A percentile compares a stretch with the other conserved stretches of the same genome.
These are phyloP conservation scores for Heliconius aoede DNA, from an alignment of 2,888 invertebrate genomes.

Conservation along the genomic window DNA sequence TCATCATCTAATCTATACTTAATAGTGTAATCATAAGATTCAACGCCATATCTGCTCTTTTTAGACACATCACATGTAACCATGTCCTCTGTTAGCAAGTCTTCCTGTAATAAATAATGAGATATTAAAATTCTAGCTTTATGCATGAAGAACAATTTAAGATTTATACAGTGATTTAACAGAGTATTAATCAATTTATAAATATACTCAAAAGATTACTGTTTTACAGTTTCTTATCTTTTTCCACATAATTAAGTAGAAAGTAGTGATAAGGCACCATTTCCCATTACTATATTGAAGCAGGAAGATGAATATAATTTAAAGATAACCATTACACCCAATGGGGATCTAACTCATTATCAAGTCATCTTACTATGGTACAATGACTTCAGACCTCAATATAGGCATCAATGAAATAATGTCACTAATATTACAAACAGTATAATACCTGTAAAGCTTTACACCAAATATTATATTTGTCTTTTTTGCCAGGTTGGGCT, in stretches of 20 bases:
- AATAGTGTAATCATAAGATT: constrained; percentile 89
- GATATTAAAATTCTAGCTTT: background rate
- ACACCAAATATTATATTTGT: constrained; percentile 92
- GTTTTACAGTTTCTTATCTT: too few relatives aligned
- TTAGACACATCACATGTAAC: constrained; percentile 90
- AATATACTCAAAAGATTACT: too few relatives aligned
- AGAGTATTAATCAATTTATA: too few relatives aligned
- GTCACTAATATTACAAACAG: background rate
- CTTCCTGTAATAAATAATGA: constrained; percentile 85
- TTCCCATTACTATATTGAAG: too few relatives aligned
- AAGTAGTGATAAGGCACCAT: too few relatives aligned
- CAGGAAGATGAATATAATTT: too few relatives aligned
- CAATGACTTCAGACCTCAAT: background rate
- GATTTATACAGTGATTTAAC: background rate
- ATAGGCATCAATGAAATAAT: background rate
- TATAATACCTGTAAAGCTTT: constrained; percentile 78
- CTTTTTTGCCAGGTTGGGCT: constrained; percentile 78
- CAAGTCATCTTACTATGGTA: background rate
- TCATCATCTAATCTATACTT: constrained; percentile 85
- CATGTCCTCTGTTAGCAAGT: constrained; percentile 90
- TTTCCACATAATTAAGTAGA: too few relatives aligned
- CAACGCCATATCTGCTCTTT: constrained; percentile 87
- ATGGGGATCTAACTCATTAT: too few relatives aligned
- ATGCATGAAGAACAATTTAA: too few relatives aligned
- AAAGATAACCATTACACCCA: too few relatives aligned